A percentile compares a stretch with the other conserved stretches of the same genome.
Evolutionary conservation across 2,113 vertebrate genomes (phyloP).

Genomic region (Lutjanus erythropterus): DNA sequence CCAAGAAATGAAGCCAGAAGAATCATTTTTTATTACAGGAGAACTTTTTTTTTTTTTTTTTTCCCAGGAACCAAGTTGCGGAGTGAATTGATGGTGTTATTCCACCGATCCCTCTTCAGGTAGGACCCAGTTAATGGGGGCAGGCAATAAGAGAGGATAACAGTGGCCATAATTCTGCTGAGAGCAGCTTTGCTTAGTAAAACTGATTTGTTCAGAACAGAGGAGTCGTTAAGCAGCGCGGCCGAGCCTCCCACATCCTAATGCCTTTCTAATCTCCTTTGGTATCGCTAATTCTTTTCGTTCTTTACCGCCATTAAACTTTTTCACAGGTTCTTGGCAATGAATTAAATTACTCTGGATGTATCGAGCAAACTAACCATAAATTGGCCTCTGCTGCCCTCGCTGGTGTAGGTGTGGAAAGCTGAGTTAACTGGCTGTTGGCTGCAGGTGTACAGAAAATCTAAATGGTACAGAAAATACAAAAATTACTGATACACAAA

Average conservation of each 20-base stretch:
- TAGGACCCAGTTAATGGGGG: constrained; percentile 73
- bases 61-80: constrained; percentile 37
- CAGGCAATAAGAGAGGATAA: constrained; percentile 73
- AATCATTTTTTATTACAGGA: constrained; percentile 13
- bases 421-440: constrained; percentile 62
- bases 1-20: constrained; percentile 11
- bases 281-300: constrained; percentile 77
- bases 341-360: constrained; percentile 80
- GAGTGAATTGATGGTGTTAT: constrained; percentile 71
- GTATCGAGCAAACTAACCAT: constrained; percentile 71
- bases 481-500: not conserved
- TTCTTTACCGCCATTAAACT: constrained; percentile 73
- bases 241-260: constrained; percentile 67
- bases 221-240: constrained; percentile 75
- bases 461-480: constrained; percentile 7
- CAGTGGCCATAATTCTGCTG: constrained; percentile 77
- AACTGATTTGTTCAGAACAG: constrained; percentile 75
- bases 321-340: constrained; percentile 72
- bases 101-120: constrained; percentile 66
- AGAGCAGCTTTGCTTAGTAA: constrained; percentile 72
- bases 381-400: constrained; percentile 67
- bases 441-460: constrained; percentile 55
- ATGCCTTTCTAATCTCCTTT: constrained; percentile 81
- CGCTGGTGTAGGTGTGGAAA: constrained; percentile 59
- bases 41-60: constrained; percentile 36